Base-by-base conservation (phyloP, 1,140 invertebrate genomes). In the Aphelenchoides besseyi region DNA sequence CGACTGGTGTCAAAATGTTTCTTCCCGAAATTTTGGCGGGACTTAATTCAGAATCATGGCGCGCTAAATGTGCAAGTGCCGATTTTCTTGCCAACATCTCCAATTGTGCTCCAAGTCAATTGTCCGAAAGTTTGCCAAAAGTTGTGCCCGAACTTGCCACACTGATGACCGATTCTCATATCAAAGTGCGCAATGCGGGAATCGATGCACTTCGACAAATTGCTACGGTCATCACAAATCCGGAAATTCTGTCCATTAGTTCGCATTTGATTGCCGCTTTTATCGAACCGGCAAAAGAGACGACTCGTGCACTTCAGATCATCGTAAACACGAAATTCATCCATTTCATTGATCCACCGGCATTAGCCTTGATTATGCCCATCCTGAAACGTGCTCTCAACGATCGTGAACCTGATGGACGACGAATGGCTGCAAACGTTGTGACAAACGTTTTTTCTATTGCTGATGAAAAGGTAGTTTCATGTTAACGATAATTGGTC, bases 391-490 rank as follows among this genome's bases (percentile, higher is more conserved):
- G 96, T 76, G 95, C 95, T 3, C 97, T 98, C 85, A 91, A 94
- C 86, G 95, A 98, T 87, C 88, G 95, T 63, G 94, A 93, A 3
- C 97, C 94, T 0, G 95, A 98, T 87, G 98, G 94, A 0, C 88
- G 95, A 79, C 96, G 97, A 88, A 97, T 97, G 93, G 94, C 96
- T 28, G 93, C 94, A n/a, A 88, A 89, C 77, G 98, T 98, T 82
- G 97, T 99, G 79, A 95, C 95, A 53, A 98, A 98, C 85, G 97
- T 99, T 94, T 98, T 98, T 86, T 97, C 94, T 0, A 87, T 99
- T 8, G 98, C 96, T 0, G 95, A 98, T 87, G 94, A 97, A 84
- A 98, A 98, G 83, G 87, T 88, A n/a, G 32, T 30, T 66, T 5
- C 48, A 36, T 36, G 29, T 30, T 23, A n/a, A n/a, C 18, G 26